Evolutionary conservation across 2,888 invertebrate genomes (phyloP).

Genomic region (Synanthedon tipuliformis): DNA sequence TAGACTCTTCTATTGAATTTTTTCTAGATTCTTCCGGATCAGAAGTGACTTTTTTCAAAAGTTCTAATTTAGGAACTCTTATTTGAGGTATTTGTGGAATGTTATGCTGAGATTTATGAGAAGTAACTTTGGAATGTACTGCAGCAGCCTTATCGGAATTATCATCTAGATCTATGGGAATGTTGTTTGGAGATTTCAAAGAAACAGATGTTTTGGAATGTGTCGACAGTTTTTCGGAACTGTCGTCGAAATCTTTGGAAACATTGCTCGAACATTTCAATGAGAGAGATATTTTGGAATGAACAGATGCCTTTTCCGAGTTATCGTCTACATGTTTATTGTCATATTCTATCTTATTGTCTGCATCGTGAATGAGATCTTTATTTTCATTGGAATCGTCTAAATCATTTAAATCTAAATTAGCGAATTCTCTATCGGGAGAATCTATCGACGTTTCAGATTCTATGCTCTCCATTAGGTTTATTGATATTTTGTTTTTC

Average conservation of each 20-base stretch:
- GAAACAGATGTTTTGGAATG: slow-evolving; percentile 28
- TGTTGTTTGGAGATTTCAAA: slow-evolving; percentile 22
- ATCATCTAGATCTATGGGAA: slow-evolving; percentile 27
- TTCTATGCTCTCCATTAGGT: slow-evolving; percentile 65
- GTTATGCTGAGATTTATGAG: slow-evolving; percentile 23
- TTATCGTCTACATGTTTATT: slow-evolving; percentile 35
- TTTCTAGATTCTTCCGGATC: slow-evolving; percentile 47
- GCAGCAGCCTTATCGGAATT: slow-evolving; percentile 25
- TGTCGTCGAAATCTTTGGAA: slow-evolving; percentile 29
- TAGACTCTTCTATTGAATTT: slow-evolving; percentile 26
- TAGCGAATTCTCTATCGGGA: slow-evolving; percentile 57
- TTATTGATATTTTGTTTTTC: slow-evolving; percentile 63
- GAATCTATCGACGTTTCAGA: slow-evolving; percentile 65
- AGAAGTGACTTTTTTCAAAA: slow-evolving; percentile 27
- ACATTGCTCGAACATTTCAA: slow-evolving; percentile 22
- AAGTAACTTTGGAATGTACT: slow-evolving; percentile 25
- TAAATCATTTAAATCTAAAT: slow-evolving; percentile 52
- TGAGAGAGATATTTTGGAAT: slow-evolving; percentile 27
- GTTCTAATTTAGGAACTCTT: slow-evolving; percentile 53
- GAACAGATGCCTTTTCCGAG: slow-evolving; percentile 24
- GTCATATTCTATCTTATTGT: slow-evolving; percentile 20
- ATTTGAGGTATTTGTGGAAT: slow-evolving; percentile 40
- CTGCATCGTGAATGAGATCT: slow-evolving; percentile 13
- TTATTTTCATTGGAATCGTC: slow-evolving; percentile 41
- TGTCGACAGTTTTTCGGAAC: slow-evolving; percentile 24